phyloP scores from a whole-genome alignment of 2,797 vertebrate genomes.

The Miichthys miiuy region DNA sequence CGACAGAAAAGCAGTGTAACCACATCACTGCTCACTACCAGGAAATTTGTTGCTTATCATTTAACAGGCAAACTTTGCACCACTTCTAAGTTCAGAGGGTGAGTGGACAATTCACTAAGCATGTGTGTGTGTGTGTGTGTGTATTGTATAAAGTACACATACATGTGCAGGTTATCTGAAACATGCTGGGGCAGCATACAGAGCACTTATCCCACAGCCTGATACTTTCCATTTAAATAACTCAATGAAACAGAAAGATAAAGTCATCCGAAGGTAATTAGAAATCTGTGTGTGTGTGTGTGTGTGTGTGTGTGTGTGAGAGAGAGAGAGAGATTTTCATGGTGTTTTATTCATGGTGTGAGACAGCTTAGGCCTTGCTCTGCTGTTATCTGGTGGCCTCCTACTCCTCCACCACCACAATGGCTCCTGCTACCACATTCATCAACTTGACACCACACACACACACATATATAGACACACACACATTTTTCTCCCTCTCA shows the following conservation, averaged over 20 bases:
- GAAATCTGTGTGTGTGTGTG: constrained; percentile 33
- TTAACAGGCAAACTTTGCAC: constrained; percentile 15
- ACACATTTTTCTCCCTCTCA: constrained; percentile 10
- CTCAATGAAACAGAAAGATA: constrained; percentile 57
- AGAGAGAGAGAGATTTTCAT: constrained; percentile 25
- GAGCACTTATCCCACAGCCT: constrained; percentile 18
- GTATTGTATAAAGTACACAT: constrained; percentile 3
- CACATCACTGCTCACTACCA: constrained; percentile 14
- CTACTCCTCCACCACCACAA: constrained; percentile 74
- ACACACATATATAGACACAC: constrained; percentile 25
- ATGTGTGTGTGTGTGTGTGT: neutral
- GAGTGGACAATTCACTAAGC: neutral
- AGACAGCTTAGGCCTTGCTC: constrained; percentile 74
- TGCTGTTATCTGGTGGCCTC: constrained; percentile 80
- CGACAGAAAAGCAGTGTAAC: constrained; percentile 36
- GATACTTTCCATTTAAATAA: constrained; percentile 53
- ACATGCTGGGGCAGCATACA: neutral
- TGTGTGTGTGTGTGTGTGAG: constrained; percentile 22
- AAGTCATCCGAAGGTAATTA: constrained; percentile 61
- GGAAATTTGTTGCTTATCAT: constrained; percentile 15
- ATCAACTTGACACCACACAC: constrained; percentile 75
- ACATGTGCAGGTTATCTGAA: constrained; percentile 30
- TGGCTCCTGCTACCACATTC: constrained; percentile 80
- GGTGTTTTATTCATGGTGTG: constrained; percentile 65
- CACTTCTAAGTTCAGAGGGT: neutral